phyloP scores from a whole-genome alignment of 2,113 vertebrate genomes.

The Limnothrissa miodon region DNA sequence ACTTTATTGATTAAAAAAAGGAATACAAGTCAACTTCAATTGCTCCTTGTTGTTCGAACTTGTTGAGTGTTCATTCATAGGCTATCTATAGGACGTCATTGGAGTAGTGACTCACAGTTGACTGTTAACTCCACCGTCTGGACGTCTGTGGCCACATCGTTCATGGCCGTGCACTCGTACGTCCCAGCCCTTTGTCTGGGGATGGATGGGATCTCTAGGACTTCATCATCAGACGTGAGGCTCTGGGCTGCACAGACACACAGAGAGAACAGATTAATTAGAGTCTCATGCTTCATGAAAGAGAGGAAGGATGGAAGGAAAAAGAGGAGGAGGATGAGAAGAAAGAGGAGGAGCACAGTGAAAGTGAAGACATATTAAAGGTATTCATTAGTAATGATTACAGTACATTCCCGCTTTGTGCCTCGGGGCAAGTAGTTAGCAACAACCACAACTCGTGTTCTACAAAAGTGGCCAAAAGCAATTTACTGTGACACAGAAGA shows the following conservation, averaged over 20 bases:
- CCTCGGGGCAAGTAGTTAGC: background rate
- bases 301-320: background rate
- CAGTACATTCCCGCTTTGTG: background rate
- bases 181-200: constrained; percentile 85
- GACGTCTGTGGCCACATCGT: constrained; percentile 84
- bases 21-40: background rate
- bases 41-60: too few species aligned
- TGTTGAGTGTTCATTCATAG: too few species aligned
- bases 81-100: too few species aligned
- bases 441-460: background rate
- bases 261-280: background rate
- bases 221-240: constrained; percentile 87
- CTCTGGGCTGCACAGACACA: constrained; percentile 72
- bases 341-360: background rate
- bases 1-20: background rate
- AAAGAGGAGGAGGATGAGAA: background rate
- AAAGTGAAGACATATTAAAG: background rate
- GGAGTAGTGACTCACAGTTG: constrained; percentile 99
- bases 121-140: constrained; percentile 89
- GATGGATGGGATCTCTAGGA: constrained; percentile 91
- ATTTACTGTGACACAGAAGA: background rate
- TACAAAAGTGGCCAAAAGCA: background rate
- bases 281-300: background rate
- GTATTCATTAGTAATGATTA: background rate
- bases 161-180: constrained; percentile 92